phyloP scores from a whole-genome alignment of 2,113 vertebrate species.

The Anoura caudifer region DNA sequence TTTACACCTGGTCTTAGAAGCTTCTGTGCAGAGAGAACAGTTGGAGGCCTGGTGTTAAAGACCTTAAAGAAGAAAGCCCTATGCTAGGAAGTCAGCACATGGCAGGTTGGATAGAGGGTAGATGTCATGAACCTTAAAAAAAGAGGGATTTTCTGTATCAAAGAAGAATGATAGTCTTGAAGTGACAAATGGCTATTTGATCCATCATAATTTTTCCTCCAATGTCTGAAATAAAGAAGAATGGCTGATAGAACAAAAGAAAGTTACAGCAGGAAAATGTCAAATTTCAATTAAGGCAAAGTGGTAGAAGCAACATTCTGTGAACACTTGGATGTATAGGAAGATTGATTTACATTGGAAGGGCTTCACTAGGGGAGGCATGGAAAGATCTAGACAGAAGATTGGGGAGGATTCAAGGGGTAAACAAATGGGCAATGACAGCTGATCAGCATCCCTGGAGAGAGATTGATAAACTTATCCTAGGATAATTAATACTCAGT shows the following conservation, averaged over 20 bases:
- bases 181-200: background rate
- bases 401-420: background rate
- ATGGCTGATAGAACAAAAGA: background rate
- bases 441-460: background rate
- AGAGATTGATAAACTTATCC: background rate
- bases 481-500: background rate
- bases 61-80: background rate
- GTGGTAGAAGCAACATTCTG: background rate
- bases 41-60: background rate
- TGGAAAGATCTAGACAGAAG: background rate
- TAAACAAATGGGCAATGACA: background rate
- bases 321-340: background rate
- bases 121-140: background rate
- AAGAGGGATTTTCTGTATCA: background rate
- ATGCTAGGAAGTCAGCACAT: background rate
- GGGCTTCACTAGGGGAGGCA: background rate
- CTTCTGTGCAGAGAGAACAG: background rate
- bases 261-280: background rate
- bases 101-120: background rate
- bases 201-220: background rate
- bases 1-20: background rate
- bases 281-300: background rate
- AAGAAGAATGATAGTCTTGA: background rate
- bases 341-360: background rate
- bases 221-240: background rate